Percentiles rank a stretch among this genome's conserved stretches.
These are phyloP conservation scores for Parapsyche elsis DNA, from an alignment of 1,140 invertebrate genomes.

Conservation along the genomic window DNA sequence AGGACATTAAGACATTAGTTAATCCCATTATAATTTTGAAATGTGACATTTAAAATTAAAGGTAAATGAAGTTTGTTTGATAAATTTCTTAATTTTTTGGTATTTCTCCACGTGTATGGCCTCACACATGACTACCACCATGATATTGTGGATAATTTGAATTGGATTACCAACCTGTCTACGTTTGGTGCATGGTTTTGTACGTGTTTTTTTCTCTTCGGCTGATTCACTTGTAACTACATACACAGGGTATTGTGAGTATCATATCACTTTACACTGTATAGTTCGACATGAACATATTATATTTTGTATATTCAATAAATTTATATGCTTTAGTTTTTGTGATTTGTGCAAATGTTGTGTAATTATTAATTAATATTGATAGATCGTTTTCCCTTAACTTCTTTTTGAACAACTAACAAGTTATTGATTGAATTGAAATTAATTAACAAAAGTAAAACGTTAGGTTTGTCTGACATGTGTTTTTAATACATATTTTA, in stretches of 20 bases:
- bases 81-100: slow-evolving; percentile 55
- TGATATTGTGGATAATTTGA: slow-evolving; percentile 48
- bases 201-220: slow-evolving; percentile 55
- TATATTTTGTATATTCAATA: neutral
- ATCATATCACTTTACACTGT: slow-evolving; percentile 54
- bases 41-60: neutral
- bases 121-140: slow-evolving; percentile 39
- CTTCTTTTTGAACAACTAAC: neutral
- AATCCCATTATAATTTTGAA: neutral
- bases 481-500: neutral
- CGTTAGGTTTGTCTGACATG: neutral
- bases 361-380: neutral
- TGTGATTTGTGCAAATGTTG: neutral
- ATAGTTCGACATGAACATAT: slow-evolving; percentile 29
- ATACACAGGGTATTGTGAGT: slow-evolving; percentile 56
- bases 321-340: neutral
- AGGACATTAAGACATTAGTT: neutral
- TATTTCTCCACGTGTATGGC: slow-evolving; percentile 51
- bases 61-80: slow-evolving; percentile 46
- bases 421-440: neutral
- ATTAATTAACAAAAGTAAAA: neutral
- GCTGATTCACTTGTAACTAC: slow-evolving; percentile 51
- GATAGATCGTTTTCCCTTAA: neutral
- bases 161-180: slow-evolving; percentile 45
- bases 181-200: slow-evolving; percentile 56